Percentiles rank a stretch among this genome's conserved stretches.
Conservation (phyloP, 1,140 invertebrate genomes). For the Wiebesia pumilae region DNA sequence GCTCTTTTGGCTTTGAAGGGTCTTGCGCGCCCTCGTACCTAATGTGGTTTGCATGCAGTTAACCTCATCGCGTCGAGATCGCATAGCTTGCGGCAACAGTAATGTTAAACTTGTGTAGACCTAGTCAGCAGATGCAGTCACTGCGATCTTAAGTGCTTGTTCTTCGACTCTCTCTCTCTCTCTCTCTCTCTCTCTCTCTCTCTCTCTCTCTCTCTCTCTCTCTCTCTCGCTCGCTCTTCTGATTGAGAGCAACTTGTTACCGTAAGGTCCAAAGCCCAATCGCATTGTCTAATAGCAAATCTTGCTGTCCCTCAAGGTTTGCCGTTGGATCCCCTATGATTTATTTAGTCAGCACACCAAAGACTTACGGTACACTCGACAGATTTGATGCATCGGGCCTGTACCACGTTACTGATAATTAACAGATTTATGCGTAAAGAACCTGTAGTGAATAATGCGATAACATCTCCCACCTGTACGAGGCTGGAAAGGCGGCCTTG, state of each 20-base stretch:
- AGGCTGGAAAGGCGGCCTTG: background rate
- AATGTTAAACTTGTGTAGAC: background rate
- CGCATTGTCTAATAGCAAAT: background rate
- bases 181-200: background rate
- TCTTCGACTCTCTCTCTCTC: background rate
- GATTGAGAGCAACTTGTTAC: background rate
- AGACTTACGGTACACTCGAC: background rate
- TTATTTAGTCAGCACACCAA: background rate
- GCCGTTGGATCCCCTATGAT: background rate
- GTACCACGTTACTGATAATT: background rate
- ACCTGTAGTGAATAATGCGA: background rate
- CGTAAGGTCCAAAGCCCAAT: background rate
- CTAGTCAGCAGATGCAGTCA: background rate
- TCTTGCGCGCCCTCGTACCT: background rate
- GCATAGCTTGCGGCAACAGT: background rate
- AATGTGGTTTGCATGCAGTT: slow-evolving; percentile 49
- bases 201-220: background rate
- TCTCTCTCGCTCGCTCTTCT: background rate
- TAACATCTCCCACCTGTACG: background rate
- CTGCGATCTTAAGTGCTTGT: slow-evolving; percentile 24
- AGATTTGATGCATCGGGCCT: background rate
- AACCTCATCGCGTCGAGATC: slow-evolving; percentile 40
- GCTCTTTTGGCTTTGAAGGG: slow-evolving; percentile 1
- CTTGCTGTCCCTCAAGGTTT: background rate
- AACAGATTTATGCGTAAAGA: background rate